These are phyloP conservation scores for Spilosoma lubricipeda DNA, from an alignment of 2,888 invertebrate species.

Conservation along the genomic window DNA sequence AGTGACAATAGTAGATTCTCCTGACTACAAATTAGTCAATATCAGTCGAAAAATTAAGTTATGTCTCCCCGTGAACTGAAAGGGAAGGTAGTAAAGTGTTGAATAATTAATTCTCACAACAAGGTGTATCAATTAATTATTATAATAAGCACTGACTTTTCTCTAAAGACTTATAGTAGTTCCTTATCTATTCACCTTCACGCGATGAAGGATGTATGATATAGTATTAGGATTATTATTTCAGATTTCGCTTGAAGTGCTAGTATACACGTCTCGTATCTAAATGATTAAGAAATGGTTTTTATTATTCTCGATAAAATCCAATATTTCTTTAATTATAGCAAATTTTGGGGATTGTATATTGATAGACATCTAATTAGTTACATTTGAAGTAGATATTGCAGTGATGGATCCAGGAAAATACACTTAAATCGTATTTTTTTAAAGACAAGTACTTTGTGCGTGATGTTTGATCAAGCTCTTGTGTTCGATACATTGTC, in stretches of 20 bases:
- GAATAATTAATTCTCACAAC: not conserved
- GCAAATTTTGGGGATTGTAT: not conserved
- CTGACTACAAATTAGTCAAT: conserved; percentile 60
- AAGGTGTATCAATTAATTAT: not conserved
- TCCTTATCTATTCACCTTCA: conserved; percentile 24
- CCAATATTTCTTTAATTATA: conserved; percentile 18
- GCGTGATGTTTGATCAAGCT: too few relatives aligned
- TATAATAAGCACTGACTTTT: not conserved
- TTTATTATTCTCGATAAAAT: conserved; percentile 25
- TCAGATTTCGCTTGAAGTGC: not conserved
- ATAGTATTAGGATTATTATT: conserved; percentile 5
- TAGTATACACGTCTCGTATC: not conserved
- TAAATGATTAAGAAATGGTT: conserved; percentile 12
- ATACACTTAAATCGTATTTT: too few relatives aligned
- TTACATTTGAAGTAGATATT: not conserved
- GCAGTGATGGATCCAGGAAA: too few relatives aligned
- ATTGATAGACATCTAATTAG: not conserved
- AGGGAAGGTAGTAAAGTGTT: not conserved
- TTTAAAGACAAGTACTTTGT: too few relatives aligned
- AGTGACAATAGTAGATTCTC: conserved; percentile 79
- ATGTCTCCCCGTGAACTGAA: not conserved
- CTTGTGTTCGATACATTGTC: too few relatives aligned
- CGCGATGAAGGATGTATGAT: conserved; percentile 24
- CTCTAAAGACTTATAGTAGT: not conserved
- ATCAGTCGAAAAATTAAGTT: conserved; percentile 6